Evolutionary conservation across 2,797 vertebrate species (phyloP).

Genomic region (Pelodytes ibericus): DNA sequence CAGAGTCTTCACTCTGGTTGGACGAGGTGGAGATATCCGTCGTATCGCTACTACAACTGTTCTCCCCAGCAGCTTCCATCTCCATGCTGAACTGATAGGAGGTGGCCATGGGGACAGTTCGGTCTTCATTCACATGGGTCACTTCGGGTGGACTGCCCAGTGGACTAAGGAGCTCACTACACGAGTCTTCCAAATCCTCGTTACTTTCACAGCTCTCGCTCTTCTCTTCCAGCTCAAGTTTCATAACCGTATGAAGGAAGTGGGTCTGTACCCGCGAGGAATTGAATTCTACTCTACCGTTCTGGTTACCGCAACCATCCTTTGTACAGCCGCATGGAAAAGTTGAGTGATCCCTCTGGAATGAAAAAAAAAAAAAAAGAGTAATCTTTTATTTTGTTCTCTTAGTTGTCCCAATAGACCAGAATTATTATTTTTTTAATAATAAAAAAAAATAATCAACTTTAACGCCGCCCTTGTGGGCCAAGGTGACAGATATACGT

Average conservation of each 20-base stretch:
- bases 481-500: too few species aligned
- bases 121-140: conserved; percentile 64
- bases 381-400: too few species aligned
- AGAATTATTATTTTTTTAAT: too few species aligned
- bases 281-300: conserved; percentile 95
- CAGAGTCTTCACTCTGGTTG: conserved; percentile 78
- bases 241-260: conserved; percentile 96
- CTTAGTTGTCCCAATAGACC: too few species aligned
- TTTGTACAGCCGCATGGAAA: conserved; percentile 96
- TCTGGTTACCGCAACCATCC: conserved; percentile 90
- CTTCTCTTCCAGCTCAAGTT: conserved; percentile 91
- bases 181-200: conserved; percentile 50
- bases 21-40: conserved; percentile 87
- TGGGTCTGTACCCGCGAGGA: conserved; percentile 92
- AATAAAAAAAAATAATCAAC: too few species aligned
- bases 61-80: conserved; percentile 77
- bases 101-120: conserved; percentile 48
- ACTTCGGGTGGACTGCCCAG: conserved; percentile 51
- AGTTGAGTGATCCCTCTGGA: conserved; percentile 93
- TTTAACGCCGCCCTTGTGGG: too few species aligned
- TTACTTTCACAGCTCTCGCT: conserved; percentile 75
- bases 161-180: conserved; percentile 56
- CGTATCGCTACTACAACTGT: conserved; percentile 94
- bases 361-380: neutral
- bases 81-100: conserved; percentile 79